These are phyloP conservation scores for Loxodonta africana DNA, from an alignment of 2,113 vertebrate species.

Conservation along the genomic window DNA sequence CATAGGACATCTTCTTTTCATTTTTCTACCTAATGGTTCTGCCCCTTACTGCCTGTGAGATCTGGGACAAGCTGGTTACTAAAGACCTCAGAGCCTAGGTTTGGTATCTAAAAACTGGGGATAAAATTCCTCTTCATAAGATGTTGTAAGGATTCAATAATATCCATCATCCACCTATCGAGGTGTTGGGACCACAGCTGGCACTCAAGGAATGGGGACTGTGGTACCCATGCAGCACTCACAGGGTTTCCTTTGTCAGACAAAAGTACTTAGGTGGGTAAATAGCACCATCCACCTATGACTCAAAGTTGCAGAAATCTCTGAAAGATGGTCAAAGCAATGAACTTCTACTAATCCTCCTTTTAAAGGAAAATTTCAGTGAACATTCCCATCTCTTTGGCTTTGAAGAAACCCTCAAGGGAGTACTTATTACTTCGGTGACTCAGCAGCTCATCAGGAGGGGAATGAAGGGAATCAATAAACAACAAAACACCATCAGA, in stretches of 20 bases:
- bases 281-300: background rate
- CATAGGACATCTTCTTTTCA: background rate
- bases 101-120: background rate
- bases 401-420: background rate
- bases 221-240: background rate
- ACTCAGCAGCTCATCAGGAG: background rate
- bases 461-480: background rate
- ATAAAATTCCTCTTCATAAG: background rate
- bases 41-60: background rate
- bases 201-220: background rate
- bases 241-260: background rate
- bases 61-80: background rate
- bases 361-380: constrained; percentile 21
- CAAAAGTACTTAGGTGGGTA: background rate
- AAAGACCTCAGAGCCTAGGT: background rate
- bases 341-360: background rate
- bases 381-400: background rate
- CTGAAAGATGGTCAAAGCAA: background rate
- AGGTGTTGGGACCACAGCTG: too few species aligned
- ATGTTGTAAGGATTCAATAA: background rate
- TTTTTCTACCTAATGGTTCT: background rate
- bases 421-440: background rate
- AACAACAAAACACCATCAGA: background rate
- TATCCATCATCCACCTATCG: background rate
- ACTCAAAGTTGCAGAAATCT: background rate